Evolutionary conservation across 2,113 vertebrate genomes (phyloP).

Genomic region (Myrmecobius fasciatus): DNA sequence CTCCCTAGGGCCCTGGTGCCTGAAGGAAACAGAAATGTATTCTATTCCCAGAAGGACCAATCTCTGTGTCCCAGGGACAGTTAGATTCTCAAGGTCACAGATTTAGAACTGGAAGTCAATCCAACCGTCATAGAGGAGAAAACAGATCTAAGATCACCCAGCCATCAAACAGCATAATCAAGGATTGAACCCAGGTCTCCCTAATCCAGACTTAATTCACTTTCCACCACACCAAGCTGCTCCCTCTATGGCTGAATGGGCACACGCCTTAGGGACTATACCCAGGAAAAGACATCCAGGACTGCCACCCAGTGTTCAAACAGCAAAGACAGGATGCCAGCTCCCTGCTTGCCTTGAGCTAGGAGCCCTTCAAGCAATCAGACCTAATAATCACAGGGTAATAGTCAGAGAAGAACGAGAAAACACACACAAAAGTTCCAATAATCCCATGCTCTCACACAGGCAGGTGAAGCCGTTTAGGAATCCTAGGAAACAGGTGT

Average conservation of each 20-base stretch:
- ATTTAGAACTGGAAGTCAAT: background rate
- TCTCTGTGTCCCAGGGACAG: background rate
- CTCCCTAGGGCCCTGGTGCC: background rate
- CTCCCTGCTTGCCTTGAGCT: background rate
- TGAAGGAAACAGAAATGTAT: background rate
- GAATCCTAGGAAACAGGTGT: background rate
- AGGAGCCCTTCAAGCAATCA: background rate
- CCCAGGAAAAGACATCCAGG: background rate
- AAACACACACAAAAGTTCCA: conserved; percentile 37
- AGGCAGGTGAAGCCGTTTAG: conserved; percentile 42
- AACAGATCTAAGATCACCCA: background rate
- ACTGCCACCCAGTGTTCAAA: conserved; percentile 1
- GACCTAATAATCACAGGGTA: too few relatives aligned
- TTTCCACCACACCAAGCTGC: background rate
- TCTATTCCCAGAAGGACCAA: background rate
- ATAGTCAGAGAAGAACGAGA: conserved; percentile 51
- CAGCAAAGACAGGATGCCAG: background rate
- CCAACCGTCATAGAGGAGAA: background rate
- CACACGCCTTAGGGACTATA: background rate
- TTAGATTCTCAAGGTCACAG: background rate
- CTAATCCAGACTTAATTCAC: background rate
- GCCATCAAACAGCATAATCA: background rate
- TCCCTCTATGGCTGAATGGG: background rate
- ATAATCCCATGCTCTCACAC: conserved; percentile 48
- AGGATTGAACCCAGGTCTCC: background rate